phyloP scores from a whole-genome alignment of 2,888 invertebrate species.

The Tinea pellionella region DNA sequence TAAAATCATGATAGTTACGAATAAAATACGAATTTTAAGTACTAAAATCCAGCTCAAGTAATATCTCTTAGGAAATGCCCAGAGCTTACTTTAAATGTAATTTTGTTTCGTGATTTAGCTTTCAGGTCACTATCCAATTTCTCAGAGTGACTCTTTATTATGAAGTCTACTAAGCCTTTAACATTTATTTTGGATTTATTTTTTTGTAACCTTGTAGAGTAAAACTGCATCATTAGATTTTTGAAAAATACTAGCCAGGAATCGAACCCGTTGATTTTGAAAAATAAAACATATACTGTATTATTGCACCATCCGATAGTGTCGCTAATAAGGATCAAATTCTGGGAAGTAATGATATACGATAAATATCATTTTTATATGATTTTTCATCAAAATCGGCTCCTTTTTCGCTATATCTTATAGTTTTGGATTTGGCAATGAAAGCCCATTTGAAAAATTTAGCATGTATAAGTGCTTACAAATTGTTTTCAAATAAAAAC shows the following conservation, averaged over 20 bases:
- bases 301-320: too few species aligned
- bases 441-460: too few species aligned
- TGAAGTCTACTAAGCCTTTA: not conserved
- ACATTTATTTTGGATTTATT: conserved; percentile 1
- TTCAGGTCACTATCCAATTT: conserved; percentile 6
- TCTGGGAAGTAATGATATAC: too few species aligned
- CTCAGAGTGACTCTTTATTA: not conserved
- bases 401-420: too few species aligned
- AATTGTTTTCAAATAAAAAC: not conserved
- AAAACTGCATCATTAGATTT: too few species aligned
- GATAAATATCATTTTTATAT: too few species aligned
- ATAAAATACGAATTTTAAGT: not conserved
- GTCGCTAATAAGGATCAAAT: too few species aligned
- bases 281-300: too few species aligned
- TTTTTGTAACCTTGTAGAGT: not conserved
- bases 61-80: not conserved
- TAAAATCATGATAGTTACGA: not conserved
- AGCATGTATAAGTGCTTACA: not conserved
- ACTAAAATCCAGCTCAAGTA: not conserved
- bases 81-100: not conserved
- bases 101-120: not conserved
- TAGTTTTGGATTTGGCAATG: too few species aligned
- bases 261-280: too few species aligned
- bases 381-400: too few species aligned
- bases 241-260: too few species aligned